A percentile compares a stretch with the other conserved stretches of the same genome.
These are phyloP conservation scores for Luscinia megarhynchos DNA, from an alignment of 2,797 vertebrate species.

Conservation along the genomic window DNA sequence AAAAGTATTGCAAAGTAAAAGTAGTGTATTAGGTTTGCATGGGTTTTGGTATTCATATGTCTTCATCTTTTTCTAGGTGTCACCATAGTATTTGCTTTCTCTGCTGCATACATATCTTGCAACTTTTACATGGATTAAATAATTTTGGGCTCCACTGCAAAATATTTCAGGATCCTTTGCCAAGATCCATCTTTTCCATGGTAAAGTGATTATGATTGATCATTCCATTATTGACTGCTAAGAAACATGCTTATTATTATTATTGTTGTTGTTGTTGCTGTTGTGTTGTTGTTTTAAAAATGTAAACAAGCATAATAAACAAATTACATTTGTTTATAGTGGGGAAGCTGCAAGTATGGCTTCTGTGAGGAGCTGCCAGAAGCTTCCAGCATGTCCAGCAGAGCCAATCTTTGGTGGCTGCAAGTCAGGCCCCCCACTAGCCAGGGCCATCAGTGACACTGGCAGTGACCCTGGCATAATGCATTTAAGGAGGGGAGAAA, in stretches of 20 bases:
- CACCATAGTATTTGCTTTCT: background rate
- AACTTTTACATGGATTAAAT: background rate
- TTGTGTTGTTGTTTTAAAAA: background rate
- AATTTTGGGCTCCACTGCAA: background rate
- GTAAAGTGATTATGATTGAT: background rate
- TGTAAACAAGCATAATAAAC: no score
- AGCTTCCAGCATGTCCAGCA: background rate
- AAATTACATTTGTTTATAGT: background rate
- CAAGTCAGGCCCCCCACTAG: background rate
- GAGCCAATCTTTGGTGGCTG: background rate
- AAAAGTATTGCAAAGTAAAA: no score
- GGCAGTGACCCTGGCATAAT: no score
- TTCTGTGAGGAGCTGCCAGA: background rate
- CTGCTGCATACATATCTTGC: background rate
- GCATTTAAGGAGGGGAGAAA: background rate
- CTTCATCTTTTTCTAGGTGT: background rate
- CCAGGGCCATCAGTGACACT: background rate
- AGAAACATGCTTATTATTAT: background rate
- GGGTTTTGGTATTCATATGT: background rate
- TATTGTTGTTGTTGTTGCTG: background rate
- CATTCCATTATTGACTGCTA: background rate
- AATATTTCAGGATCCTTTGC: background rate
- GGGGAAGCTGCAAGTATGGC: accelerated
- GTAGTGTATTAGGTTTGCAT: background rate
- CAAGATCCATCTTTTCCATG: background rate